Percentiles rank a stretch among this genome's conserved stretches.
Evolutionary conservation across 2,888 invertebrate genomes (phyloP).

Genomic region (Ochropleura leucogaster): DNA sequence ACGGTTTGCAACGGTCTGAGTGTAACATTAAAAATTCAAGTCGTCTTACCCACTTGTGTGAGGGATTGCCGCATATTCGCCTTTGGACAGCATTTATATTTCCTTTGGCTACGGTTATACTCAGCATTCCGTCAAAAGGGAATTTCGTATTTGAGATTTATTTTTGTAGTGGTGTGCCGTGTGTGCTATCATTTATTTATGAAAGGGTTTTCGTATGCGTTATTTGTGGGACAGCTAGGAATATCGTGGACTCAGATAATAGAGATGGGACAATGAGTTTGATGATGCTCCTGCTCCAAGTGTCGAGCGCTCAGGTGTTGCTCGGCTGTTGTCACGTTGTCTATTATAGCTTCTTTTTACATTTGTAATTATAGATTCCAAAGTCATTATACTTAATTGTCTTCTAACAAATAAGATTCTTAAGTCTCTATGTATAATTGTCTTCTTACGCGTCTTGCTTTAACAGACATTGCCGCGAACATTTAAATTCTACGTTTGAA

Average conservation of each 20-base stretch:
- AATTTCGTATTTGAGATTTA: conserved; percentile 73
- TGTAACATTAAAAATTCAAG: conserved; percentile 90
- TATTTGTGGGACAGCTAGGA: conserved; percentile 44
- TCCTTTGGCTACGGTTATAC: conserved; percentile 85
- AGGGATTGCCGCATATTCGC: conserved; percentile 90
- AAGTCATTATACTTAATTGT: neutral
- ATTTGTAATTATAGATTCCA: neutral
- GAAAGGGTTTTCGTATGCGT: conserved; percentile 48
- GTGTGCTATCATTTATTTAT: conserved; percentile 63
- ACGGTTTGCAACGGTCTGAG: conserved; percentile 91
- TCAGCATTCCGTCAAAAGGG: conserved; percentile 78
- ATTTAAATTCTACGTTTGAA: conserved; percentile 43
- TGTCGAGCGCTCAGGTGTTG: conserved; percentile 7
- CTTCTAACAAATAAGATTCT: conserved; percentile 2
- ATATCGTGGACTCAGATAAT: conserved; percentile 18
- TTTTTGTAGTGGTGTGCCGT: conserved; percentile 66
- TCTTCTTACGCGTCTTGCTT: conserved; percentile 12
- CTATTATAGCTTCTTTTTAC: neutral
- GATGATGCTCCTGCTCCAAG: conserved; percentile 18
- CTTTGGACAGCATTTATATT: conserved; percentile 90
- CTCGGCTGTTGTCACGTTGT: neutral
- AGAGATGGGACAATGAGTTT: conserved; percentile 28
- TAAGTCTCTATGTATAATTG: neutral
- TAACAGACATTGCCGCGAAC: conserved; percentile 12
- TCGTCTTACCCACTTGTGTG: conserved; percentile 91